Percentiles rank a stretch among this genome's conserved stretches.
These are phyloP conservation scores for Temnothorax longispinosus DNA, from an alignment of 1,140 invertebrate genomes.

Conservation along the genomic window DNA sequence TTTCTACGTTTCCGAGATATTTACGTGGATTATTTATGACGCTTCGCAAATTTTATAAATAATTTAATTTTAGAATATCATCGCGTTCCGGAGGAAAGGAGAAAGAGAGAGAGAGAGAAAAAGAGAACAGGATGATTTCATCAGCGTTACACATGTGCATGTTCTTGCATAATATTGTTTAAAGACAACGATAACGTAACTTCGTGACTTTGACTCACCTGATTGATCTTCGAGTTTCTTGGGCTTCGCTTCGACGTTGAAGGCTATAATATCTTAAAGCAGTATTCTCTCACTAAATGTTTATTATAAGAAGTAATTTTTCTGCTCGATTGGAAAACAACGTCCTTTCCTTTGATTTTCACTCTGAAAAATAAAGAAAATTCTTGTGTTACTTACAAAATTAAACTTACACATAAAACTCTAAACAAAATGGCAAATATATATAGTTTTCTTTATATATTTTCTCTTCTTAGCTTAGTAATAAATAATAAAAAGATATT, in stretches of 20 bases:
- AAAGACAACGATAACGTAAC: background rate
- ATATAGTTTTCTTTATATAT: no score
- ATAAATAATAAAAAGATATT: background rate
- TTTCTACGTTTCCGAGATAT: conserved; percentile 28
- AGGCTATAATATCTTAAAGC: background rate
- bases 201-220: conserved; percentile 7
- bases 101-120: background rate
- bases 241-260: conserved; percentile 1
- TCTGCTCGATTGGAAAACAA: background rate
- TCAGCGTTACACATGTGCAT: background rate
- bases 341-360: background rate
- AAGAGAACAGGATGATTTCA: background rate
- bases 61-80: conserved; percentile 9
- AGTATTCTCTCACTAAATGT: background rate
- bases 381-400: background rate
- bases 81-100: background rate
- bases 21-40: conserved; percentile 30
- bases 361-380: background rate
- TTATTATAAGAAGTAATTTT: background rate
- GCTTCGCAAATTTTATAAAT: background rate
- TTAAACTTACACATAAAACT: background rate
- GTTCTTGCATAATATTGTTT: conserved; percentile 9
- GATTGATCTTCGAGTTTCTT: conserved; percentile 12
- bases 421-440: background rate
- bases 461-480: background rate